Percentiles rank a stretch among this genome's conserved stretches.
Evolutionary conservation across 2,113 vertebrate genomes (phyloP).

Genomic region (Aegotheles bennettii): DNA sequence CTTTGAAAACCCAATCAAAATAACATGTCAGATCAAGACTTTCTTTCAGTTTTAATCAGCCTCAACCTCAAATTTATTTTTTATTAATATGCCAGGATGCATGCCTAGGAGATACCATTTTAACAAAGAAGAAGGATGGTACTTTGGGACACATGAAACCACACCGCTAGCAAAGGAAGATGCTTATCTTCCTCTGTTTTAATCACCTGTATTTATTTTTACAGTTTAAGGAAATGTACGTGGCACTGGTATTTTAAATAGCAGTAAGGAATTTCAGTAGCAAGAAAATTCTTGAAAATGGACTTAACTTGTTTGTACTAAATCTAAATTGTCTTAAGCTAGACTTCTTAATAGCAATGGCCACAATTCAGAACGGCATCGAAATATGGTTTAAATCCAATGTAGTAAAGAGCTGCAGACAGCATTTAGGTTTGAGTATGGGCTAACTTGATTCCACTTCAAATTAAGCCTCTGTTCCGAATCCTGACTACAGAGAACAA

Average conservation of each 20-base stretch:
- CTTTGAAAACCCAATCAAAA: constrained; percentile 33
- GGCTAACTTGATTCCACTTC: neutral
- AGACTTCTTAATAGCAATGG: neutral
- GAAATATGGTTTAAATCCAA: neutral
- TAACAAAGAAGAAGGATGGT: neutral
- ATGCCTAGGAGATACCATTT: neutral
- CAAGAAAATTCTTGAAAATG: neutral
- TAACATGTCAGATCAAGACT: neutral
- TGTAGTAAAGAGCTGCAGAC: neutral
- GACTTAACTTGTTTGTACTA: neutral
- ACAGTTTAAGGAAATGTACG: neutral
- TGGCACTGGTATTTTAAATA: neutral
- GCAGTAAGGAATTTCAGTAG: neutral
- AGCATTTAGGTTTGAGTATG: neutral
- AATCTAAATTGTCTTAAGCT: neutral
- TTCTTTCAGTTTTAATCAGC: constrained; percentile 15
- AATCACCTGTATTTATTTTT: neutral
- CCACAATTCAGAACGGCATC: neutral
- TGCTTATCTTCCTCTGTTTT: neutral
- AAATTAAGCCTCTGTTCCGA: neutral
- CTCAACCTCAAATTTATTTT: constrained; percentile 4
- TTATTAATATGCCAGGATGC: neutral
- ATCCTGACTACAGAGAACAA: neutral
- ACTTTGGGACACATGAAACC: neutral
- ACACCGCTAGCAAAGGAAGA: neutral